A percentile compares a stretch with the other conserved stretches of the same genome.
These are phyloP conservation scores for Lithophane leautieri DNA, from an alignment of 2,888 invertebrate species.

Conservation along the genomic window DNA sequence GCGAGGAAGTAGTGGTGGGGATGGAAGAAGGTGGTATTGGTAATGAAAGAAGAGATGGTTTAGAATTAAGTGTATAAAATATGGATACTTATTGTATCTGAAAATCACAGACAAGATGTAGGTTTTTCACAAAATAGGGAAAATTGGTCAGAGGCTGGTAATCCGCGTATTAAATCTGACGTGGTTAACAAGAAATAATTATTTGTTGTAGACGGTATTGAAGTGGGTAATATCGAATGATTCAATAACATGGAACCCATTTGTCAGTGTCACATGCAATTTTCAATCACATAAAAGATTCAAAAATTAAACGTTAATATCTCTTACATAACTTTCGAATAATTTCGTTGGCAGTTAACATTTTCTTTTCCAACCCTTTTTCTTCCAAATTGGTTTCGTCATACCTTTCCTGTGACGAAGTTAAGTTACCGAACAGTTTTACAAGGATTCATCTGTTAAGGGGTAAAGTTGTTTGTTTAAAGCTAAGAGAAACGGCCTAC, in stretches of 20 bases:
- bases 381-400: neutral
- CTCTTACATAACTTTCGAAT: neutral
- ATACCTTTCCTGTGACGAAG: neutral
- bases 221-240: slow-evolving; percentile 17
- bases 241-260: slow-evolving; percentile 16
- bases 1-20: neutral
- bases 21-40: slow-evolving; percentile 21
- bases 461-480: slow-evolving; percentile 4
- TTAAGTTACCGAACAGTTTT: slow-evolving; percentile 25
- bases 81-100: too few species aligned
- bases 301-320: neutral
- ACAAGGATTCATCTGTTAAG: slow-evolving; percentile 21
- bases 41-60: neutral
- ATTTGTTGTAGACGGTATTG: neutral
- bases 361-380: slow-evolving; percentile 15
- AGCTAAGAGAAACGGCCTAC: neutral
- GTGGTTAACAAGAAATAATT: slow-evolving; percentile 10
- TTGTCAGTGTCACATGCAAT: neutral
- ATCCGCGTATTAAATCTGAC: neutral
- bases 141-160: neutral
- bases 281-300: neutral
- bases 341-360: neutral
- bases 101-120: neutral
- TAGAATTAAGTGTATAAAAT: too few species aligned
- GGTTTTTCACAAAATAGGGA: neutral